phyloP scores from a whole-genome alignment of 2,797 vertebrate species.

The Zalophus californianus region DNA sequence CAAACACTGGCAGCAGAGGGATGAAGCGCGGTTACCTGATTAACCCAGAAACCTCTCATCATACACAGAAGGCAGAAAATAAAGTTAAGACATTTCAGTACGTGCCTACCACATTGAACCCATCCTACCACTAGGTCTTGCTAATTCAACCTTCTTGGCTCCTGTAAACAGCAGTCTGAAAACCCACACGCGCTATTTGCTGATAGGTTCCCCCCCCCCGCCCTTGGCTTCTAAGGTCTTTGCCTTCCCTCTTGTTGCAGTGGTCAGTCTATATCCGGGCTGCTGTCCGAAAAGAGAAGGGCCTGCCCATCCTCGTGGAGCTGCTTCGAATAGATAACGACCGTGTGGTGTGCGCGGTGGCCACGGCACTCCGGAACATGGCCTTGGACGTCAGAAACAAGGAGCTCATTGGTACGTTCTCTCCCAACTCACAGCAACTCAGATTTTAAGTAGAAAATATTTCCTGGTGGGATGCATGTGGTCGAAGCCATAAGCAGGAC shows the following conservation, averaged over 20 bases:
- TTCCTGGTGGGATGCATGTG: background rate
- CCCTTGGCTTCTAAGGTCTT: background rate
- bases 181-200: background rate
- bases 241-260: slow-evolving; percentile 86
- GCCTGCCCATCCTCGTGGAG: slow-evolving; percentile 97
- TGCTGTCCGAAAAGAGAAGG: slow-evolving; percentile 98
- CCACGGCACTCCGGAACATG: slow-evolving; percentile 98
- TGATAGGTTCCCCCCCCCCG: fast-evolving
- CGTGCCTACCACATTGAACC: slow-evolving; percentile 43
- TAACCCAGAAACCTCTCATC: background rate
- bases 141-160: background rate
- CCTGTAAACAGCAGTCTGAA: background rate
- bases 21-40: background rate
- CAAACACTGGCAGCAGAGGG: background rate
- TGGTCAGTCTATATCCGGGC: slow-evolving; percentile 99
- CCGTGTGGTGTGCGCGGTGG: slow-evolving; percentile 98
- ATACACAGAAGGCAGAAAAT: background rate
- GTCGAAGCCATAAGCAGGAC: background rate
- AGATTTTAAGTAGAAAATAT: fast-evolving
- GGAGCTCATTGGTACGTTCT: slow-evolving; percentile 96
- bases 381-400: slow-evolving; percentile 99
- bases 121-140: slow-evolving; percentile 46
- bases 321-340: slow-evolving; percentile 99
- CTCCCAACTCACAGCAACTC: background rate
- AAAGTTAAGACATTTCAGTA: background rate